Base-by-base conservation (phyloP, 1,140 invertebrate genomes). In the Artemia franciscana region DNA sequence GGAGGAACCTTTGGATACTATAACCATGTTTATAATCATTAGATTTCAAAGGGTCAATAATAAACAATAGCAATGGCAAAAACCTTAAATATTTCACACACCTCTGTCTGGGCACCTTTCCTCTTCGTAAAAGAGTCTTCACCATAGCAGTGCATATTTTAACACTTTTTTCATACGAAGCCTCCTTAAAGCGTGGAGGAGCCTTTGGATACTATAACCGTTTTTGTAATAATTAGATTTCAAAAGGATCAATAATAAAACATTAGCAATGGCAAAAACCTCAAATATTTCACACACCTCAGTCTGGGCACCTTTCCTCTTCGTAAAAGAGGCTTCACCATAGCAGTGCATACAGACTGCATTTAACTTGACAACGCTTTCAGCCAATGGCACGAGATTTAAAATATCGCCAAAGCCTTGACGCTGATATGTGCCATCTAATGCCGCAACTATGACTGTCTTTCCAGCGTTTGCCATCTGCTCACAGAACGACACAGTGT, bases 281-380 rank as follows among this genome's bases (percentile, higher is more conserved):
- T n/a, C n/a, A n/a, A n/a, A n/a, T n/a, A n/a, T n/a, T n/a, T n/a
- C n/a, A n/a, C 67, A 65, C 67, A 79, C 78, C 63, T 75, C 71
- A 61, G 71, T 75, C 67, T 80, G 78, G 58, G 67, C 66, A 5
- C 73, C 73, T 60, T 71, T 77, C 24, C 81, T 71, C 66, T 80
- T 79, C 3, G 81, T 82, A 67, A 77, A 82, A 23, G 79, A 75
- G 9, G 80, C 81, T 58, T 78, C 77, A 30, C 71, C 69, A 64
- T 72, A 79, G 68, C 81, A 82, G 15, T 68, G 69, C 75, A 80
- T 80, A 67, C 81, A 82, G 5, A 82, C 79, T 61, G 81, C 80
- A 24, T 70, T 78, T 15, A 83, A 67, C 67, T 82, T 83, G 7
- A 78, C 72, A 23, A 83, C 77, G 69, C 72, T 77, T 69, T 82